Percentiles rank a stretch among this genome's conserved stretches.
Evolutionary conservation across 1,140 invertebrate species (phyloP).

Genomic region (Aphelinus certus): DNA sequence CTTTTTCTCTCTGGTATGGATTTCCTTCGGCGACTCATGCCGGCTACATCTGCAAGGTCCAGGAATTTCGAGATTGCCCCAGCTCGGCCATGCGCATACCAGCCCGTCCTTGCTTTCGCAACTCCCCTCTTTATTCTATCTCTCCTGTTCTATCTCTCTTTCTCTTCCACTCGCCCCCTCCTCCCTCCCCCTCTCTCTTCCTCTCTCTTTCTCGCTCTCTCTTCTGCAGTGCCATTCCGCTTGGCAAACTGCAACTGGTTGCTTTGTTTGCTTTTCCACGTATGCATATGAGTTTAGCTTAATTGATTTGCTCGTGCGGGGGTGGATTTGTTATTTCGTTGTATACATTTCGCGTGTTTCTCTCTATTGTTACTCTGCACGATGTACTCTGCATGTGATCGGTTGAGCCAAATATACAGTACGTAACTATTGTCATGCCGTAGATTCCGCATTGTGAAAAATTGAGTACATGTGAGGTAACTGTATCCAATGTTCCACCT

Average conservation of each 20-base stretch:
- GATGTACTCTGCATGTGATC: no score
- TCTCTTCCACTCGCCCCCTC: not conserved
- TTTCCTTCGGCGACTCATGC: slow-evolving; percentile 32
- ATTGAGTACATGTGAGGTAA: no score
- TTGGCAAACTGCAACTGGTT: no score
- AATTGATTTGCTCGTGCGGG: not conserved
- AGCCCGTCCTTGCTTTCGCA: not conserved
- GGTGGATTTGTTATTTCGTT: no score
- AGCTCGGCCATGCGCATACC: not conserved
- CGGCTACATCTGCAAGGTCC: not conserved
- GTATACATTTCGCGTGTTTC: no score
- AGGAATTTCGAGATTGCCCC: slow-evolving; percentile 36
- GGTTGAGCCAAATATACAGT: not conserved
- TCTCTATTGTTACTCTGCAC: no score
- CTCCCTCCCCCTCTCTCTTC: not conserved
- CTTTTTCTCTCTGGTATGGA: slow-evolving; percentile 1
- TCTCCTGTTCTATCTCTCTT: not conserved
- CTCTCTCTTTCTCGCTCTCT: not conserved
- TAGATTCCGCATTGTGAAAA: no score
- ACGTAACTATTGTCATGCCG: not conserved
- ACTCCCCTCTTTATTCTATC: not conserved
- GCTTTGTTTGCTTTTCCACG: slow-evolving; percentile 2
- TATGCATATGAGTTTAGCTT: not conserved
- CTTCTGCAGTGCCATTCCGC: not conserved
- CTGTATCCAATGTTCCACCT: no score